phyloP scores from a whole-genome alignment of 2,888 invertebrate genomes.

The Cheilosia vernalis region DNA sequence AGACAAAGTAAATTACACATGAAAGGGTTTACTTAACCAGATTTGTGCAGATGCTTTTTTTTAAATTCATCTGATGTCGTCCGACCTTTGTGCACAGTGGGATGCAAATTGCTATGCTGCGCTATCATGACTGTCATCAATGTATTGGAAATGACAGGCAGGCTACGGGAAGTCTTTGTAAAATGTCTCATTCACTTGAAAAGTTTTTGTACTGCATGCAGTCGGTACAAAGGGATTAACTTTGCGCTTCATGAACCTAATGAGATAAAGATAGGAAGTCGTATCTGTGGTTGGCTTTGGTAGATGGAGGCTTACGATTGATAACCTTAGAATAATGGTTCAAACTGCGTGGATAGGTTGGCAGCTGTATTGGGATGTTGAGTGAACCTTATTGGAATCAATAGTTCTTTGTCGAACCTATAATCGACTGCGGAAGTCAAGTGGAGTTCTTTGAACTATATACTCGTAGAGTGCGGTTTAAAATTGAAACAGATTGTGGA shows the following conservation, averaged over 20 bases:
- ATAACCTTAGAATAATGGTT: slow-evolving; percentile 5
- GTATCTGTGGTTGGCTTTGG: not conserved
- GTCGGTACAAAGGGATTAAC: slow-evolving; percentile 8
- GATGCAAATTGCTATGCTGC: slow-evolving; percentile 37
- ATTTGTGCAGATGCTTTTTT: slow-evolving; percentile 21
- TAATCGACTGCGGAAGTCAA: too few relatives aligned
- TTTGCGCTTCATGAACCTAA: slow-evolving; percentile 9
- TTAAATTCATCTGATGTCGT: not conserved
- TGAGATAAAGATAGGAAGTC: slow-evolving; percentile 21
- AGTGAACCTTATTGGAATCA: too few relatives aligned
- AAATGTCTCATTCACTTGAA: slow-evolving; percentile 32
- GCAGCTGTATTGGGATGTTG: too few relatives aligned
- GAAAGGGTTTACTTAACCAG: slow-evolving; percentile 43
- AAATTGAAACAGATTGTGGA: too few relatives aligned
- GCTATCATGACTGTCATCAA: slow-evolving; percentile 26
- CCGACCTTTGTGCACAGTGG: not conserved
- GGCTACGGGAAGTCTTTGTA: slow-evolving; percentile 24
- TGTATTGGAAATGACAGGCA: slow-evolving; percentile 54
- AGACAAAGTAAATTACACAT: slow-evolving; percentile 58
- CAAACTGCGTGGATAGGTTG: not conserved
- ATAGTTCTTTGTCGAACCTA: too few relatives aligned
- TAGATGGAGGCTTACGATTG: not conserved
- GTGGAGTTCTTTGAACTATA: too few relatives aligned
- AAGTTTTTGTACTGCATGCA: not conserved
- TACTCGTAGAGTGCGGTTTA: too few relatives aligned